Conservation (phyloP, 1,140 invertebrate species). For the Ips nitidus region DNA sequence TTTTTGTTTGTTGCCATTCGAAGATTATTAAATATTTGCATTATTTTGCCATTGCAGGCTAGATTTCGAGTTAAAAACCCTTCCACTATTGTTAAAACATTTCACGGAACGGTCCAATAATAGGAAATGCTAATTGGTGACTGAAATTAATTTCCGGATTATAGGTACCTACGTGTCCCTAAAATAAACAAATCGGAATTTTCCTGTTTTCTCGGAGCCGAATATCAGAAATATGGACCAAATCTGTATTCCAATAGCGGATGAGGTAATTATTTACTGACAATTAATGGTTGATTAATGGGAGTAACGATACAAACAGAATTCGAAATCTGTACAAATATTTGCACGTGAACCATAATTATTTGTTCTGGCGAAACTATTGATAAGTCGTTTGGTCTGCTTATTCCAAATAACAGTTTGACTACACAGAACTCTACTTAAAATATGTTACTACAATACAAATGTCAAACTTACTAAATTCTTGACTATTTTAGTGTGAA, state of each 20-base stretch:
- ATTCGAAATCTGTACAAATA: constrained; percentile 8
- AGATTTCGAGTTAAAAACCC: too few relatives aligned
- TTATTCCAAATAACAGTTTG: too few relatives aligned
- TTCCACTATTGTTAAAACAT: too few relatives aligned
- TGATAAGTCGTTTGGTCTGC: too few relatives aligned
- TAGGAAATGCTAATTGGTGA: background rate
- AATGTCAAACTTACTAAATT: too few relatives aligned
- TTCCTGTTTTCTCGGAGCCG: background rate
- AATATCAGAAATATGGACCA: constrained; percentile 1
- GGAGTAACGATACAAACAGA: constrained; percentile 6
- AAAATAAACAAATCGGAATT: constrained; percentile 2
- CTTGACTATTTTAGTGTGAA: too few relatives aligned
- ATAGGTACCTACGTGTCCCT: background rate
- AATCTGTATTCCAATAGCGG: constrained; percentile 11
- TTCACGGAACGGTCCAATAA: too few relatives aligned
- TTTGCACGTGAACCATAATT: constrained; percentile 1
- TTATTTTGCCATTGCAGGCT: too few relatives aligned
- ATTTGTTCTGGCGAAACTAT: constrained; percentile 2
- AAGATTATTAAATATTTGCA: constrained; percentile 37
- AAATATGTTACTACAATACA: too few relatives aligned
- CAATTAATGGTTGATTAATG: constrained; percentile 15
- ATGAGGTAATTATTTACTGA: constrained; percentile 10
- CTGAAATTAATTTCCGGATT: background rate
- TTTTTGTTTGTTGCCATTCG: constrained; percentile 14
- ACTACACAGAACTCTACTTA: too few relatives aligned